phyloP scores from a whole-genome alignment of 2,888 invertebrate genomes.

The Molorchus minor region DNA sequence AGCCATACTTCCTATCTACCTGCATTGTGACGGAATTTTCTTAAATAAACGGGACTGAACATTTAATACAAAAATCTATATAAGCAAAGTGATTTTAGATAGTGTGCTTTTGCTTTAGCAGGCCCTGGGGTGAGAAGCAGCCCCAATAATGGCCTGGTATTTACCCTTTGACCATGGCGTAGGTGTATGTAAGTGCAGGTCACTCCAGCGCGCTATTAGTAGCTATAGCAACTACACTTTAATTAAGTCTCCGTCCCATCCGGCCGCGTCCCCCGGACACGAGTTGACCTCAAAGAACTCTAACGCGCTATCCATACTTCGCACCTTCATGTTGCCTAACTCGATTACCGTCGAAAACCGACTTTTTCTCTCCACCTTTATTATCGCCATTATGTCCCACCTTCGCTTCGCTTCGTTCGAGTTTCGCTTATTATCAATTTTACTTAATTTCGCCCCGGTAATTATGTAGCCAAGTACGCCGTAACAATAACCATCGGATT shows the following conservation, averaged over 20 bases:
- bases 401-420: conserved; percentile 49
- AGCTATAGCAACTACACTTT: conserved; percentile 57
- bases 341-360: conserved; percentile 45
- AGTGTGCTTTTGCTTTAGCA: conserved; percentile 5
- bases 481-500: conserved; percentile 57
- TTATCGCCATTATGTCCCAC: conserved; percentile 54
- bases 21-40: too few species aligned
- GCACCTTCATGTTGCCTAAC: conserved; percentile 51
- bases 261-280: conserved; percentile 47
- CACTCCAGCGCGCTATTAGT: conserved; percentile 55
- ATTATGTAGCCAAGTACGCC: conserved; percentile 54
- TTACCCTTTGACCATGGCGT: conserved; percentile 46
- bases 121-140: conserved; percentile 3
- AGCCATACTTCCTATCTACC: too few species aligned
- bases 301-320: conserved; percentile 46
- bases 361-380: conserved; percentile 51
- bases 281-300: conserved; percentile 53
- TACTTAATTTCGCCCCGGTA: conserved; percentile 51
- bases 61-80: too few species aligned
- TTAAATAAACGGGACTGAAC: too few species aligned
- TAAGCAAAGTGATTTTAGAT: neutral
- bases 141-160: conserved; percentile 42
- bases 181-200: conserved; percentile 46
- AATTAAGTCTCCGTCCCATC: conserved; percentile 52
- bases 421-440: conserved; percentile 55